These are phyloP conservation scores for Kryptopterus vitreolus DNA, from an alignment of 2,797 vertebrate species.

Conservation along the genomic window DNA sequence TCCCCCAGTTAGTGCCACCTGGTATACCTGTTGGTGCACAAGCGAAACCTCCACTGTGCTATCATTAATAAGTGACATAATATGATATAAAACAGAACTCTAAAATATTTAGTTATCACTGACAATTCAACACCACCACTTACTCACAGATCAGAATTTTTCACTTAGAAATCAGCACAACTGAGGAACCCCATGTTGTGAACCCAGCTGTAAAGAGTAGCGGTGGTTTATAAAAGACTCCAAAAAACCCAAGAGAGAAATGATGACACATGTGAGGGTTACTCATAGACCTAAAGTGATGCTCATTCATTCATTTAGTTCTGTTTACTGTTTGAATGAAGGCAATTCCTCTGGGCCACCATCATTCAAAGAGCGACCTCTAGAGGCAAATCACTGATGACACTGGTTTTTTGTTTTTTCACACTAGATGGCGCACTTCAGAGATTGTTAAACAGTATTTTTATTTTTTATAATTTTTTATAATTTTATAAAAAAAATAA, in stretches of 20 bases:
- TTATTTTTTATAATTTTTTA: no score
- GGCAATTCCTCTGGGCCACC: no score
- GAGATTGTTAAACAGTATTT: no score
- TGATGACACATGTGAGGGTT: background rate
- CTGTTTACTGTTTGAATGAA: no score
- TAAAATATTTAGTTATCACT: background rate
- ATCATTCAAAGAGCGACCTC: no score
- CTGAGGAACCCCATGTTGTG: background rate
- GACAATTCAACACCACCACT: background rate
- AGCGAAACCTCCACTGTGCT: background rate
- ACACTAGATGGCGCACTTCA: no score
- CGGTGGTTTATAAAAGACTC: background rate
- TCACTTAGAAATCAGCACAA: no score
- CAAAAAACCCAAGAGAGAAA: background rate
- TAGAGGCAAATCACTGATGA: no score
- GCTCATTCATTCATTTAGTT: no score
- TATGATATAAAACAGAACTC: background rate
- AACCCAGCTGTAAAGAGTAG: background rate
- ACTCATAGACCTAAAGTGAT: no score
- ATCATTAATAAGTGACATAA: conserved; percentile 4
- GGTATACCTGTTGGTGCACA: conserved; percentile 8
- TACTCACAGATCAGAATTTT: background rate
- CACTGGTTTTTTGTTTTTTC: no score
- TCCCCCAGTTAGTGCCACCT: background rate
- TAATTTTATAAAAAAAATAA: no score